Conservation (phyloP, 2,888 invertebrate genomes). For the Ormyrus nitidulus region DNA sequence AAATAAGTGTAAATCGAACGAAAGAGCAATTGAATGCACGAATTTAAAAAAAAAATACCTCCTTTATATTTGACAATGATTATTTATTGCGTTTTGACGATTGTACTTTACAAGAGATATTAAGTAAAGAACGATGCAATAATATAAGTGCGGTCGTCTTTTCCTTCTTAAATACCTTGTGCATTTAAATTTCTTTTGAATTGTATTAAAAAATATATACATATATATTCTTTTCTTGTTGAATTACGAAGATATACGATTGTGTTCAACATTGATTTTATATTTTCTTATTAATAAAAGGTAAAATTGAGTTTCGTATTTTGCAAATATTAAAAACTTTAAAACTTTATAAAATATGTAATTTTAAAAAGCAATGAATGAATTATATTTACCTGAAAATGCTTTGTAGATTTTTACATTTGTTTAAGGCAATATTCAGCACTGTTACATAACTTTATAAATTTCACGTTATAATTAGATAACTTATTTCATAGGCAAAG, state of each 20-base stretch:
- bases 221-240: conserved; percentile 32
- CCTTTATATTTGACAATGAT: conserved; percentile 21
- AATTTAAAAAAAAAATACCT: conserved; percentile 29
- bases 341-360: not conserved
- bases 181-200: conserved; percentile 30
- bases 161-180: conserved; percentile 29
- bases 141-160: conserved; percentile 31
- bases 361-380: not conserved
- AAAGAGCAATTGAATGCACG: conserved; percentile 50
- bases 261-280: not conserved
- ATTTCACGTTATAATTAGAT: conserved; percentile 20
- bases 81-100: conserved; percentile 26
- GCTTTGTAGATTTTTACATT: not conserved
- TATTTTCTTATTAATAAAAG: not conserved
- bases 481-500: conserved; percentile 19
- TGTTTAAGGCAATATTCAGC: conserved; percentile 42
- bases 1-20: conserved; percentile 47
- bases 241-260: not conserved
- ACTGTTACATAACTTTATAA: conserved; percentile 37
- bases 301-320: not conserved
- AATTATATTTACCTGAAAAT: not conserved
- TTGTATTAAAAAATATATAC: conserved; percentile 28
- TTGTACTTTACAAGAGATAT: conserved; percentile 21
- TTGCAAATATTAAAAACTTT: conserved; percentile 10
- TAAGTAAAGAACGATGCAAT: conserved; percentile 29